Evolutionary conservation across 2,113 vertebrate genomes (phyloP).

Genomic region (Benitochromis conjunctus): DNA sequence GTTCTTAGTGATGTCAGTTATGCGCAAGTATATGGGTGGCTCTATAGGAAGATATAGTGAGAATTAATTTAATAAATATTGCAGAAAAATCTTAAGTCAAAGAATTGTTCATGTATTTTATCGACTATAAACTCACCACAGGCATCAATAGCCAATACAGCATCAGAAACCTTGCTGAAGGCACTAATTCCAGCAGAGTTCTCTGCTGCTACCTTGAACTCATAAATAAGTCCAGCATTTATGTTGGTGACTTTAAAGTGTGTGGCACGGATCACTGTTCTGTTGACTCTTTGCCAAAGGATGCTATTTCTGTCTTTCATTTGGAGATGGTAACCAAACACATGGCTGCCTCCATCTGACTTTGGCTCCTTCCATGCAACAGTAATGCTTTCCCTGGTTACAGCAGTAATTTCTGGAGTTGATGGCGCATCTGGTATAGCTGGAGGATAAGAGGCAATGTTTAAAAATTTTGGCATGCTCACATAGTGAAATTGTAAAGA

Average conservation of each 20-base stretch:
- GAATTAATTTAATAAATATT: not conserved
- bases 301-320: conserved; percentile 99
- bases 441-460: conserved; percentile 43
- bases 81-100: not conserved
- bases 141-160: conserved; percentile 94
- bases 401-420: conserved; percentile 84
- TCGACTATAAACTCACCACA: conserved; percentile 82
- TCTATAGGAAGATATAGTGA: conserved; percentile 74
- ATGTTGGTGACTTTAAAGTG: conserved; percentile 90
- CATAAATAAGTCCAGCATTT: conserved; percentile 91
- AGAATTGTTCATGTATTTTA: not conserved
- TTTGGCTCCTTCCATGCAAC: conserved; percentile 93
- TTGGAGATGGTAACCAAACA: conserved; percentile 92
- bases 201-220: conserved; percentile 95
- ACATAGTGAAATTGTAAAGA: not conserved
- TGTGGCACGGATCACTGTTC: conserved; percentile 89
- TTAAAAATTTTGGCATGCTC: not conserved
- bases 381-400: conserved; percentile 87
- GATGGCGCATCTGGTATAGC: conserved; percentile 88
- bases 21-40: conserved; percentile 83
- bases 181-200: conserved; percentile 92
- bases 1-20: conserved; percentile 92
- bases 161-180: conserved; percentile 88
- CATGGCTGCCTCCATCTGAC: conserved; percentile 87
- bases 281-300: conserved; percentile 93